Percentiles rank a stretch among this genome's conserved stretches.
These are phyloP conservation scores for Solenopsis fugax DNA, from an alignment of 1,140 invertebrate genomes.

Conservation along the genomic window DNA sequence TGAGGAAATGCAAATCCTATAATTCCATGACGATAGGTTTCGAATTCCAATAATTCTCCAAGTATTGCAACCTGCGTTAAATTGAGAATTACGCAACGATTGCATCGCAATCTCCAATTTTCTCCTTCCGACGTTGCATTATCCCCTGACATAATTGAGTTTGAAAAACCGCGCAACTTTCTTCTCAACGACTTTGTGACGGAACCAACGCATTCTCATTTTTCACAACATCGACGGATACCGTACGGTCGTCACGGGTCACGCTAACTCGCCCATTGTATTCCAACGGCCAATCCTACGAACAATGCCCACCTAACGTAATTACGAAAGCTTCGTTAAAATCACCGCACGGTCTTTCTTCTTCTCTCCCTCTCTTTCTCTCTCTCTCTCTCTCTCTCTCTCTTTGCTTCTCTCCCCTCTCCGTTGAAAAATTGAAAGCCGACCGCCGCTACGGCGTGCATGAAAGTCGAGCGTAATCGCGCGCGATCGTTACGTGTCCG, in stretches of 20 bases:
- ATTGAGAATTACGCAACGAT: constrained; percentile 42
- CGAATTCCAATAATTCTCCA: background rate
- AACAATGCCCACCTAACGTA: constrained; percentile 65
- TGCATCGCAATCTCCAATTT: constrained; percentile 17
- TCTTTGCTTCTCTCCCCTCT: background rate
- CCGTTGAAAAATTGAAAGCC: constrained; percentile 34
- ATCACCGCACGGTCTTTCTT: constrained; percentile 19
- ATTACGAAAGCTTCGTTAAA: constrained; percentile 71
- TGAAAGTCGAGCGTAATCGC: constrained; percentile 37
- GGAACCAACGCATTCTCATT: constrained; percentile 18
- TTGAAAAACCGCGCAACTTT: constrained; percentile 19
- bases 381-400: background rate
- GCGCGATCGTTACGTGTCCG: constrained; percentile 15
- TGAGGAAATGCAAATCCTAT: background rate
- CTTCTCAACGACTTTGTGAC: background rate
- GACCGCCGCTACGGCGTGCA: background rate
- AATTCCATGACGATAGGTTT: background rate
- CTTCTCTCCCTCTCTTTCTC: background rate
- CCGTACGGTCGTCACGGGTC: constrained; percentile 70
- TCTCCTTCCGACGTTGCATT: background rate
- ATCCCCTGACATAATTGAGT: background rate
- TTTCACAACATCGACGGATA: constrained; percentile 45
- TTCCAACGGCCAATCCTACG: constrained; percentile 50
- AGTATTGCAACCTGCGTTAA: constrained; percentile 7
- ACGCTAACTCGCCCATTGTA: constrained; percentile 64